Base-by-base conservation (phyloP, 2,797 vertebrate genomes). In the Selene dorsalis region DNA sequence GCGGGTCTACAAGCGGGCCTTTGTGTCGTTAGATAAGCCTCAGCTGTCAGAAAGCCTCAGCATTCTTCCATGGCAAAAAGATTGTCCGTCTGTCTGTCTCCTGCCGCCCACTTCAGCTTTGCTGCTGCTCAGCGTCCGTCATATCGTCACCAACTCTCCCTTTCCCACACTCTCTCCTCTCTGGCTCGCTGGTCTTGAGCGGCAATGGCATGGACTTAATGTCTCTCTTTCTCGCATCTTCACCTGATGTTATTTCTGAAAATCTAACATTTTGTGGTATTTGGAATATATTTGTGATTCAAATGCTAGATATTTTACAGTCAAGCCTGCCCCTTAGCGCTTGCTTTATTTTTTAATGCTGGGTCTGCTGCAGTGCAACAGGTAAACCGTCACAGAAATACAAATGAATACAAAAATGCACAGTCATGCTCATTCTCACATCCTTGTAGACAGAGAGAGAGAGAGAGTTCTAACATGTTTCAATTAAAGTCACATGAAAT, bases 41-140 rank as follows among this genome's bases (percentile, higher is more conserved):
- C 95, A 95, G 95, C 94, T 96, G 95, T 93, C 93, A 87, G 82
- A 94, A 91, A 88, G 87, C 89, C 87, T 94, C 91, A 92, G 84
- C 92, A 91, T 93, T 94, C 92, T 85, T 94, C 82, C 81, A 70
- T 65, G 79, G 26, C 67, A 28, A 78, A 85, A 77, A 86, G 80
- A 81, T 71, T 35, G 79, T 89, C 70, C 64, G 79, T 93, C 91
- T 77, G 84, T 89, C 83, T 75, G 84, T 79, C 90, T 83, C 83
- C 83, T 66, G 80, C 80, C 82, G 50, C 86, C 91, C 84, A 89
- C 91, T 83, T 69, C 83, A 83, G 68, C 84, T 39, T 79, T 75
- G 75, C 79, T 71, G 84, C 76, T 73, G 79, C 75, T 82, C 79
- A 62, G 0, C 62, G 80, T 88, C 83, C 35, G 38, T 83, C 73